Percentiles rank a stretch among this genome's conserved stretches.
These are phyloP conservation scores for Strongylocentrotus purpuratus DNA, from an alignment of 35 echinoderm and acorn worm species.

Conservation along the genomic window DNA sequence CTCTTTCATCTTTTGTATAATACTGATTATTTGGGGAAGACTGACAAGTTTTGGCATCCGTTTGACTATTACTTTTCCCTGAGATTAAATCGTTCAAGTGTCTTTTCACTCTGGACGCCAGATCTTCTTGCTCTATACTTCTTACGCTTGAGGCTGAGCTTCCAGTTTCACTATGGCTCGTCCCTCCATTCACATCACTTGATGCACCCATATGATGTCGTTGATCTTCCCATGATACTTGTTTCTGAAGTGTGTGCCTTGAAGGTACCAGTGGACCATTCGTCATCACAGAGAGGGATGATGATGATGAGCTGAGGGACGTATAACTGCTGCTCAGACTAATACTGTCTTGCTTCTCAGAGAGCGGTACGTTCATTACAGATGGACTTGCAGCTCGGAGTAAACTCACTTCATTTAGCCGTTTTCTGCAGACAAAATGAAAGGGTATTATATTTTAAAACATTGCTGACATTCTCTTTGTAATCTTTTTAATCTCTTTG, in stretches of 20 bases:
- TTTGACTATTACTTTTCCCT: conserved; percentile 25
- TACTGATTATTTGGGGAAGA: conserved; percentile 36
- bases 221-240: conserved; percentile 58
- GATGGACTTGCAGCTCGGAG: conserved; percentile 35
- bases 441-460: neutral
- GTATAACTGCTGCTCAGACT: conserved; percentile 73
- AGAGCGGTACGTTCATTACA: conserved; percentile 32
- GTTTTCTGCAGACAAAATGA: conserved; percentile 46
- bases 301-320: conserved; percentile 66
- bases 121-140: conserved; percentile 8
- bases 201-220: neutral
- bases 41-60: neutral
- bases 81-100: conserved; percentile 48
- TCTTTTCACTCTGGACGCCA: conserved; percentile 35
- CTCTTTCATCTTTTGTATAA: conserved; percentile 25
- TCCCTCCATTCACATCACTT: neutral
- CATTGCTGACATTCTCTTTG: neutral
- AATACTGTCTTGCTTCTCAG: conserved; percentile 56
- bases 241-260: conserved; percentile 38
- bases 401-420: conserved; percentile 65
- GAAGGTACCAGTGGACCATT: conserved; percentile 40
- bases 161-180: neutral
- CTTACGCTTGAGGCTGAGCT: neutral
- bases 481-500: too few species aligned
- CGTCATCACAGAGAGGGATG: conserved; percentile 49